Percentiles rank a stretch among this genome's conserved stretches.
Evolutionary conservation across 2,888 invertebrate species (phyloP).

Genomic region (Rhimphoctona megacephalus): DNA sequence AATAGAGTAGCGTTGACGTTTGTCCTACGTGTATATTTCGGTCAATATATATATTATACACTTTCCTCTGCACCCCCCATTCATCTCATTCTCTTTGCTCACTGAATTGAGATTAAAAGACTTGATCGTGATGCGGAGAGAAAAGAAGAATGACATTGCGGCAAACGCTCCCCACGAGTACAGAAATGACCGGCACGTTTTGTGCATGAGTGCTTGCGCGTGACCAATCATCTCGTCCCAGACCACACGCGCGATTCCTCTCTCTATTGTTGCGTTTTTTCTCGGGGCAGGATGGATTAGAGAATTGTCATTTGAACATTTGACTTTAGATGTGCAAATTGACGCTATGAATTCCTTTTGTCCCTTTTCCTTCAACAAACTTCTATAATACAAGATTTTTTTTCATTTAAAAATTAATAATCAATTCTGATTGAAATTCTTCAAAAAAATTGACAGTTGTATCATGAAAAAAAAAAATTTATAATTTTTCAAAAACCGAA

Average conservation of each 20-base stretch:
- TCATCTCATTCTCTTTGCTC: conserved; percentile 56
- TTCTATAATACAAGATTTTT: no score
- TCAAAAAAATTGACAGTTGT: no score
- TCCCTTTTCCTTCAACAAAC: background rate
- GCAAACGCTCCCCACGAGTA: conserved; percentile 44
- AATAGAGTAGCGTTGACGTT: conserved; percentile 42
- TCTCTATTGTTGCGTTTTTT: conserved; percentile 18
- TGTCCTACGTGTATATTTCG: background rate
- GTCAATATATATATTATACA: background rate
- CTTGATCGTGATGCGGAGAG: conserved; percentile 33
- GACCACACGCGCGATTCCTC: conserved; percentile 64
- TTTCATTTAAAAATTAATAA: no score
- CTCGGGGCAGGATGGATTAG: conserved; percentile 3
- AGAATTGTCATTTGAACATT: conserved; percentile 29
- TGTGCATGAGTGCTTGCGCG: conserved; percentile 59
- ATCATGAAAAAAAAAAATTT: no score
- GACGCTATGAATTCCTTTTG: background rate
- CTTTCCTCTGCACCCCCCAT: background rate
- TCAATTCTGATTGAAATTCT: no score
- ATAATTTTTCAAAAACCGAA: no score
- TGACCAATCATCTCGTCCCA: conserved; percentile 62
- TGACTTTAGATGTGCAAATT: conserved; percentile 6
- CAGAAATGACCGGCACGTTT: conserved; percentile 54
- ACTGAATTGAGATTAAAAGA: conserved; percentile 47
- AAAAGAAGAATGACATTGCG: conserved; percentile 64